phyloP scores from a whole-genome alignment of 2,888 invertebrate species.

The Tineola bisselliella region DNA sequence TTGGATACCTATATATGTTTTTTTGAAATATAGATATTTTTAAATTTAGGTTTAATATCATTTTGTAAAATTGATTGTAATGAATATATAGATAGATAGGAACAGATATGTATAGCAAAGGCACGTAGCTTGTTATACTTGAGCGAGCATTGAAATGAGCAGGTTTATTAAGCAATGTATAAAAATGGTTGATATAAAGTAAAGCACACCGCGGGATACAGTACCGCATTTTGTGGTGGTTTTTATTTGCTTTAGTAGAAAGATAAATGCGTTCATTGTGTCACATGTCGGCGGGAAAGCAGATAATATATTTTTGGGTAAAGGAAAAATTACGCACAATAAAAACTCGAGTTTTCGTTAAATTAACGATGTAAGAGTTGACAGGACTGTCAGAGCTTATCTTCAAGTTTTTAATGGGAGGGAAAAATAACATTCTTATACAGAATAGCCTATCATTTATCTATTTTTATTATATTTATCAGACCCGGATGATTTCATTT shows the following conservation, averaged over 20 bases:
- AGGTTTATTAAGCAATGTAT: neutral
- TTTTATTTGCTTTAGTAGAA: conserved; percentile 18
- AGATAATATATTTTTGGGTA: conserved; percentile 33
- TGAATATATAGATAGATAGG: neutral
- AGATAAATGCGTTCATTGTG: conserved; percentile 45
- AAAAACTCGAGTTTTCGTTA: conserved; percentile 50
- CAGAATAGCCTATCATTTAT: conserved; percentile 1
- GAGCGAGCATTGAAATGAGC: neutral
- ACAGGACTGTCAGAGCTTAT: conserved; percentile 51
- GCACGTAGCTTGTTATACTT: neutral
- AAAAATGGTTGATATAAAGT: conserved; percentile 4
- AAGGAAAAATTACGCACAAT: conserved; percentile 41
- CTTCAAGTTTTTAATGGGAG: conserved; percentile 45
- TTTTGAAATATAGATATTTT: too few species aligned
- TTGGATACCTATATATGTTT: too few species aligned
- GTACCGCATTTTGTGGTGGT: neutral
- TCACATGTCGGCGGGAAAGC: conserved; percentile 32
- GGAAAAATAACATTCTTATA: conserved; percentile 27
- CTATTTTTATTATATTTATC: conserved; percentile 8
- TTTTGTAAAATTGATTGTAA: too few species aligned
- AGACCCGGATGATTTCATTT: neutral
- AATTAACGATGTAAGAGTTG: conserved; percentile 63
- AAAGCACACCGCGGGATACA: neutral
- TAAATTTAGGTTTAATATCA: too few species aligned
- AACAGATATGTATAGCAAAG: neutral